A percentile compares a stretch with the other conserved stretches of the same genome.
These are phyloP conservation scores for Austrofundulus limnaeus DNA, from an alignment of 2,113 vertebrate genomes.

Conservation along the genomic window DNA sequence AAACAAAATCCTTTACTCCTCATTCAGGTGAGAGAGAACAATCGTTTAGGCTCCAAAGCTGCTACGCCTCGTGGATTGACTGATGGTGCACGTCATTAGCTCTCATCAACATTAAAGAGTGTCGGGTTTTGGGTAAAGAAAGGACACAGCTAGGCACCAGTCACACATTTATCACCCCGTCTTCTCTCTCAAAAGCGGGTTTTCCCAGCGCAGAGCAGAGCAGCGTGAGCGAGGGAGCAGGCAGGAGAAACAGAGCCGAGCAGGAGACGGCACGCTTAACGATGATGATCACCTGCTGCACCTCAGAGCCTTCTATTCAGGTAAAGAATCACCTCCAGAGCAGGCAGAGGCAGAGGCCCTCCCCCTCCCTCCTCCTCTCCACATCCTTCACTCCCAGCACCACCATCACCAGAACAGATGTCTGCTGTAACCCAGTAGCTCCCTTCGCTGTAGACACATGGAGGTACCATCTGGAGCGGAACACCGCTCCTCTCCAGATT, in stretches of 20 bases:
- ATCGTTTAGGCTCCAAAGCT: conserved; percentile 3
- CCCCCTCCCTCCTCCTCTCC: conserved; percentile 23
- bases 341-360: conserved; percentile 50
- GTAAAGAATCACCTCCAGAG: conserved; percentile 74
- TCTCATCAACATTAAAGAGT: conserved; percentile 10
- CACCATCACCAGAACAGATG: conserved; percentile 82
- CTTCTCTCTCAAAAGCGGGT: conserved; percentile 3
- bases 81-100: conserved; percentile 32
- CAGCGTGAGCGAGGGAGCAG: conserved; percentile 43
- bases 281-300: conserved; percentile 76
- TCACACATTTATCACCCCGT: background rate
- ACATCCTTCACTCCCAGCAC: conserved; percentile 66
- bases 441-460: conserved; percentile 83
- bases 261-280: conserved; percentile 53
- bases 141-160: background rate
- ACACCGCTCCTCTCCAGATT: conserved; percentile 77
- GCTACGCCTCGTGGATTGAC: conserved; percentile 11
- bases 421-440: conserved; percentile 85
- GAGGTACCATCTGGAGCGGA: conserved; percentile 82
- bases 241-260: conserved; percentile 33
- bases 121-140: background rate
- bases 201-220: conserved; percentile 46
- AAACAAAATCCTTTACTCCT: conserved; percentile 20
- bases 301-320: conserved; percentile 73
- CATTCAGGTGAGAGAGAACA: conserved; percentile 35